These are phyloP conservation scores for Cydia amplana DNA, from an alignment of 1,140 invertebrate genomes.

Conservation along the genomic window DNA sequence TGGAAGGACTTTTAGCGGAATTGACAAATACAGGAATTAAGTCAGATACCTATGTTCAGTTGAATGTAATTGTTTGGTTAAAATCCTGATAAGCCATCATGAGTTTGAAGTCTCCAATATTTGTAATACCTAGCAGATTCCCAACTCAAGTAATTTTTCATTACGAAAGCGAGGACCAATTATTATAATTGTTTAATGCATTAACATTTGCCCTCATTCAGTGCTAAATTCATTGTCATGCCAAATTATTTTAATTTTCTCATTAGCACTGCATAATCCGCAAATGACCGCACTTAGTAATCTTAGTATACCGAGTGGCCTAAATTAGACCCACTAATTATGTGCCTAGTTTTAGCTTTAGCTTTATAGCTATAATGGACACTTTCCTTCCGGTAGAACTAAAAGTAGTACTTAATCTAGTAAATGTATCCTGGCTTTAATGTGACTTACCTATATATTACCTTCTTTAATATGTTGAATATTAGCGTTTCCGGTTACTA, in stretches of 20 bases:
- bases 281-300: background rate
- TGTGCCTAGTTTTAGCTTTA: conserved; percentile 1
- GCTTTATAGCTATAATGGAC: too few relatives aligned
- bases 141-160: background rate
- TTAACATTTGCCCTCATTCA: background rate
- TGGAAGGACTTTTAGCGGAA: too few relatives aligned
- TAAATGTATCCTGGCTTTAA: background rate
- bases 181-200: background rate
- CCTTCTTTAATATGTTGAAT: too few relatives aligned
- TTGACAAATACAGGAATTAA: too few relatives aligned
- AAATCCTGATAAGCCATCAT: too few relatives aligned
- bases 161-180: too few relatives aligned
- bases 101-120: too few relatives aligned
- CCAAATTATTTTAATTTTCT: conserved; percentile 18
- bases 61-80: too few relatives aligned
- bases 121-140: too few relatives aligned
- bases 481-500: too few relatives aligned
- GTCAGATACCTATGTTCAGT: too few relatives aligned
- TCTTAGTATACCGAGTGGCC: background rate
- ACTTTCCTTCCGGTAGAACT: background rate
- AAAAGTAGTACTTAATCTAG: background rate
- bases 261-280: conserved; percentile 2
- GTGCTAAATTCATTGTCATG: background rate
- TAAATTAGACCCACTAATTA: background rate
- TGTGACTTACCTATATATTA: background rate